phyloP scores from a whole-genome alignment of 2,797 vertebrate genomes.

The Dendrocincla tyrannina region DNA sequence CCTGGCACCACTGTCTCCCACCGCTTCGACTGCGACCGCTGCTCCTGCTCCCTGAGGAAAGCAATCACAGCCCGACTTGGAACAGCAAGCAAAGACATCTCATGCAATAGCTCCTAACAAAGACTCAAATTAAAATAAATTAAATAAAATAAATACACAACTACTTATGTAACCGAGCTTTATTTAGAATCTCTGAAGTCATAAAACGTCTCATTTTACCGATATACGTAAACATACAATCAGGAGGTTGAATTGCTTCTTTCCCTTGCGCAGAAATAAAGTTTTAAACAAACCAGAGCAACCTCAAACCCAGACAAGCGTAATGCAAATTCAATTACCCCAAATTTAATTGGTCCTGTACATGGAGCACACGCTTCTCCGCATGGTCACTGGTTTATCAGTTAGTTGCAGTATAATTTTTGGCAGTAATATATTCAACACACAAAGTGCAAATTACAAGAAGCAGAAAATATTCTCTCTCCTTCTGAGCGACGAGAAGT shows the following conservation, averaged over 20 bases:
- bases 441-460: slow-evolving; percentile 53
- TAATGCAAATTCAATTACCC: background rate
- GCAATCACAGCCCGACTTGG: background rate
- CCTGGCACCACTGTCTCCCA: background rate
- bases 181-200: slow-evolving; percentile 69
- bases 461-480: slow-evolving; percentile 46
- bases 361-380: background rate
- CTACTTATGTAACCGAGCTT: slow-evolving; percentile 44
- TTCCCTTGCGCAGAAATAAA: slow-evolving; percentile 34
- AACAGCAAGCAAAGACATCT: background rate
- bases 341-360: background rate
- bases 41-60: background rate
- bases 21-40: accelerated
- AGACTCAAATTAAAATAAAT: background rate
- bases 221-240: slow-evolving; percentile 47
- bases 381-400: background rate
- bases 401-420: slow-evolving; percentile 34
- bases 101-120: background rate
- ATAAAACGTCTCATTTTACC: slow-evolving; percentile 58
- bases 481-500: slow-evolving; percentile 10
- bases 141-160: background rate
- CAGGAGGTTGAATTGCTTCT: slow-evolving; percentile 34
- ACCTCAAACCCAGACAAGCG: slow-evolving; percentile 1
- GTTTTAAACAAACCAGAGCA: slow-evolving; percentile 47
- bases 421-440: slow-evolving; percentile 48